Base-by-base conservation (phyloP, 2,797 vertebrate genomes). In the Liparis tanakae region DNA sequence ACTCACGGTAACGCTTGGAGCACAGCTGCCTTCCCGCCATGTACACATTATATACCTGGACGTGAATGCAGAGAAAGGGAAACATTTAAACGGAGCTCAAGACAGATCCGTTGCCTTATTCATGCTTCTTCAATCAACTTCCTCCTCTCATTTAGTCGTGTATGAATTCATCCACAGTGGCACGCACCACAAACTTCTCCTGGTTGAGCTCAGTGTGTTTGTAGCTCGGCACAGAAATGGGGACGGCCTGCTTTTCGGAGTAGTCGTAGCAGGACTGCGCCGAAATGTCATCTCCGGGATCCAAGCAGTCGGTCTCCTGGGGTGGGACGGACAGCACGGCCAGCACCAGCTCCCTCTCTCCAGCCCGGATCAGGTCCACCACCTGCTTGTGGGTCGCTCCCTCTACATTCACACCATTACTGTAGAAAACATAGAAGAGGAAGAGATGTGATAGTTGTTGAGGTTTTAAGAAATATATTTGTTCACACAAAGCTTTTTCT, bases 321-420 rank as follows among this genome's bases (percentile, higher is more conserved):
- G 97, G 97, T 0, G 97, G 97, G 6, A 98, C 97, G 0, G 98
- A 98, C 71, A 99, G 83, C 85, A 99, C 96, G 0, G 97, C 96
- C 74, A 99, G 93, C 37, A 97, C 93, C 78, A 99, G 90, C 90
- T 99, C 97, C 88, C 94, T 94, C 92, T 99, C 97, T 0, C 97
- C 97, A 0, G 97, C 97, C 0, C 98, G 96, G 88, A 99, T 99
- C 92, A 99, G 95, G 76, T 99, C 98, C 89, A 99, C 98, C 92
- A 99, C 98, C 88, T 99, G 98, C 93, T 99, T 98, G 91, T 99
- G 98, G 0, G 97, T 99, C 0, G 97, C 97, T 25, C 98, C 97
- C 37, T 99, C 98, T 1, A 99, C 98, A 14, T 98, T 99, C 87
- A 99, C 96, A 8, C 96, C 95, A 2, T 98, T 99, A 70, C 97